Percentiles rank a stretch among this genome's conserved stretches.
These are phyloP conservation scores for Cynoglossus semilaevis DNA, from an alignment of 2,113 vertebrate species.

Conservation along the genomic window DNA sequence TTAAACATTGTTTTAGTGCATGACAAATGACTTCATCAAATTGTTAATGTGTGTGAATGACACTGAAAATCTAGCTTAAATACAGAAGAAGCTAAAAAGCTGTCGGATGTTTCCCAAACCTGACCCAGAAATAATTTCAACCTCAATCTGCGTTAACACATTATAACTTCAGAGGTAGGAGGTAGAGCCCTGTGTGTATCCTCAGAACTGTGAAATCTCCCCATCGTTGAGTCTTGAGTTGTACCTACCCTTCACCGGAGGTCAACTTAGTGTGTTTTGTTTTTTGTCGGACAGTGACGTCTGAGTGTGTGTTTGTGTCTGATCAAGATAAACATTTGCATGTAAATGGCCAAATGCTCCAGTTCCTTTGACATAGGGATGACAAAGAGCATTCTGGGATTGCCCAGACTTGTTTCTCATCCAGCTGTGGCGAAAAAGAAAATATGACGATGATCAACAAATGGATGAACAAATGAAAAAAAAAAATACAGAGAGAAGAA, in stretches of 20 bases:
- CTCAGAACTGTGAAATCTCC: no score
- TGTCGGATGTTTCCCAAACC: no score
- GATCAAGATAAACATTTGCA: conserved; percentile 46
- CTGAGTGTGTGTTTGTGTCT: conserved; percentile 13
- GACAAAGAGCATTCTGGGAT: conserved; percentile 61
- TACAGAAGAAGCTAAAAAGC: no score
- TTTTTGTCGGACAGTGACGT: background rate
- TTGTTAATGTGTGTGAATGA: no score
- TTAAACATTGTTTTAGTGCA: no score
- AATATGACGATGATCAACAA: background rate
- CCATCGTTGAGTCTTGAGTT: background rate
- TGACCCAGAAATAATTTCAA: no score
- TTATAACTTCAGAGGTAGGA: no score
- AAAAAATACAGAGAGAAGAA: background rate
- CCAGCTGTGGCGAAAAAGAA: conserved; percentile 16
- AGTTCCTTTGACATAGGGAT: conserved; percentile 31
- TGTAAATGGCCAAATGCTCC: conserved; percentile 58
- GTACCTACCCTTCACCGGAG: background rate
- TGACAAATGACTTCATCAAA: no score
- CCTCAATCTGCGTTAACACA: no score
- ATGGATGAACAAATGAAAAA: conserved; percentile 1
- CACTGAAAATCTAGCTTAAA: no score
- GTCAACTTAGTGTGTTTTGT: background rate
- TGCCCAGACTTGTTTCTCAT: conserved; percentile 49
- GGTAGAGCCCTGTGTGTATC: no score